These are phyloP conservation scores for Lasioglossum figueresi DNA, from an alignment of 2,888 invertebrate species.

Conservation along the genomic window DNA sequence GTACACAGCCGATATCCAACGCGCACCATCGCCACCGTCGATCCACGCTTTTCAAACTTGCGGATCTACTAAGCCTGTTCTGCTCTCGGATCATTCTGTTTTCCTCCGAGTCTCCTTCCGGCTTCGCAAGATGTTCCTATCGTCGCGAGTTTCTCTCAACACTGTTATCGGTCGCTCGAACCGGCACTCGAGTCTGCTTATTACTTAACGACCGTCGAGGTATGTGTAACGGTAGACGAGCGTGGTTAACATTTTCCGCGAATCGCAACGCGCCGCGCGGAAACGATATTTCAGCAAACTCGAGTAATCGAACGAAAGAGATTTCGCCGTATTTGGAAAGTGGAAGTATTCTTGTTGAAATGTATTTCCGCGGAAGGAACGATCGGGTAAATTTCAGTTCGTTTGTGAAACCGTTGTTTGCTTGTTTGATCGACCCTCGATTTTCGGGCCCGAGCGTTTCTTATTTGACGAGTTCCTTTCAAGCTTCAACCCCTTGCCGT, in stretches of 20 bases:
- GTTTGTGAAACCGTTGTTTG: too few species aligned
- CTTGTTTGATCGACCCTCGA: too few species aligned
- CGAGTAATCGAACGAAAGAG: not conserved
- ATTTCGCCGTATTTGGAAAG: not conserved
- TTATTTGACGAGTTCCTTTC: too few species aligned
- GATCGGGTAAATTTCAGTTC: too few species aligned
- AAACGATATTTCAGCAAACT: not conserved
- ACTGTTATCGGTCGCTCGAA: not conserved
- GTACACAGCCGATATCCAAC: conserved; percentile 12
- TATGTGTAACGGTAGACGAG: conserved; percentile 14
- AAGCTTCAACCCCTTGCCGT: too few species aligned
- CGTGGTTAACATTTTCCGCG: not conserved
- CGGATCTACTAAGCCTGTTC: conserved; percentile 34
- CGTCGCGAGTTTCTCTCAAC: not conserved
- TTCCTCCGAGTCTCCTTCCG: not conserved
- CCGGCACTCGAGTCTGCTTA: not conserved
- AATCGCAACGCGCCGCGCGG: not conserved
- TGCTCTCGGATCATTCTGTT: not conserved
- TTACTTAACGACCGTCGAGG: not conserved
- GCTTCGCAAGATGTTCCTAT: not conserved
- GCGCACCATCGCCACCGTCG: not conserved
- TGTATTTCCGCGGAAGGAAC: too few species aligned
- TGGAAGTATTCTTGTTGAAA: too few species aligned
- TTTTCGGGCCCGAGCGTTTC: too few species aligned
- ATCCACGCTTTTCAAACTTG: conserved; percentile 51